These are phyloP conservation scores for Psococerastis gibbosa DNA, from an alignment of 2,888 invertebrate genomes.

Conservation along the genomic window DNA sequence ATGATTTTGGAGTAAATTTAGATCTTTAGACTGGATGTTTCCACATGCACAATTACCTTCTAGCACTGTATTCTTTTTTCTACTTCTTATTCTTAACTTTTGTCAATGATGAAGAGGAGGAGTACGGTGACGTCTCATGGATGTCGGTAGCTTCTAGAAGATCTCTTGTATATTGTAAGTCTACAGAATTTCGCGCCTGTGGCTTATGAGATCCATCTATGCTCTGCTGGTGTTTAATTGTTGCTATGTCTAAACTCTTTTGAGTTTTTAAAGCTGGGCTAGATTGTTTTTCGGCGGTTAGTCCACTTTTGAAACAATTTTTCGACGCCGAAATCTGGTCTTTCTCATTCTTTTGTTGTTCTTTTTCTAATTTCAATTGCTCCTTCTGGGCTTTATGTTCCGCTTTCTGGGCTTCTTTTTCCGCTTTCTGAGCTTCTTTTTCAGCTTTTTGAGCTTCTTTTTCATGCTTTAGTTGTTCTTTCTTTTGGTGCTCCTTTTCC, in stretches of 20 bases:
- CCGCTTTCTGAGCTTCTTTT: no score
- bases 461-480: slow-evolving; percentile 15
- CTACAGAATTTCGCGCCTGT: slow-evolving; percentile 4
- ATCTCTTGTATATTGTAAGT: slow-evolving; percentile 7
- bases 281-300: not conserved
- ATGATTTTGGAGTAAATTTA: no score
- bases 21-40: no score
- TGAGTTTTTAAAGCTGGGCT: slow-evolving; percentile 3
- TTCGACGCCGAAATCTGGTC: slow-evolving; percentile 12
- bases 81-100: no score
- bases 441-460: slow-evolving; percentile 16
- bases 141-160: slow-evolving; percentile 5
- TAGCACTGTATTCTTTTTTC: no score
- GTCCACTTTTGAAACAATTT: slow-evolving; percentile 1
- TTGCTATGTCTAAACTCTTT: slow-evolving; percentile 2
- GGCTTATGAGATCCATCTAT: not conserved
- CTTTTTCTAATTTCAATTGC: slow-evolving; percentile 5
- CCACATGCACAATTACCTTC: no score
- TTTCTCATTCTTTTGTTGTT: slow-evolving; percentile 12
- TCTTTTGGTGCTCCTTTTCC: slow-evolving; percentile 9
- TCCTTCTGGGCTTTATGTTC: slow-evolving; percentile 18
- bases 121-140: not conserved
- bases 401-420: slow-evolving; percentile 23
- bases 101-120: not conserved
- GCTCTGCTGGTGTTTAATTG: slow-evolving; percentile 7